Evolutionary conservation across 2,888 invertebrate species (phyloP).

Genomic region (Prenolepis imparis): DNA sequence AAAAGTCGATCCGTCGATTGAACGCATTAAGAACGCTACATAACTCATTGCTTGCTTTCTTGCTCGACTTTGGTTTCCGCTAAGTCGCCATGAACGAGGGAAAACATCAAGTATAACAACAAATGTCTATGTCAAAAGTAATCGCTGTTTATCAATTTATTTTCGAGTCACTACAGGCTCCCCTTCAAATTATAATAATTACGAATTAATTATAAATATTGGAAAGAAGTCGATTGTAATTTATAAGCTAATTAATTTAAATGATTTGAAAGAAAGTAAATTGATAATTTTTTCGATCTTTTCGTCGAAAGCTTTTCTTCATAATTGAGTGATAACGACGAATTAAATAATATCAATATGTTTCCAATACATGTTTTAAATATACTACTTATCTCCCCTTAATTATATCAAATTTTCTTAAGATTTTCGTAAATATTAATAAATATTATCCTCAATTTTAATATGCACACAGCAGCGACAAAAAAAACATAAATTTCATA

Average conservation of each 20-base stretch:
- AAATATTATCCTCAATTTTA: neutral
- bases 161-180: neutral
- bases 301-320: neutral
- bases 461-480: neutral
- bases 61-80: constrained; percentile 38
- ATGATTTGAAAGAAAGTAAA: neutral
- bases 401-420: neutral
- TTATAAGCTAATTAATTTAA: neutral
- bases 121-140: neutral
- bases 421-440: neutral
- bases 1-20: constrained; percentile 64
- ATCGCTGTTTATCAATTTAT: constrained; percentile 13
- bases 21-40: constrained; percentile 60
- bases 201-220: neutral
- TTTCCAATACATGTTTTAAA: neutral
- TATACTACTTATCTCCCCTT: neutral
- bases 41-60: constrained; percentile 59
- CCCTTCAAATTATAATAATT: neutral
- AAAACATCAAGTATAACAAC: constrained; percentile 38
- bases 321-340: neutral
- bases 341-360: neutral
- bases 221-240: neutral
- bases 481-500: neutral
- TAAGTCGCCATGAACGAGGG: constrained; percentile 25
- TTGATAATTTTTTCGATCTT: neutral